Percentiles rank a stretch among this genome's conserved stretches.
Evolutionary conservation across 2,113 vertebrate genomes (phyloP).

Genomic region (Ptilonorhynchus violaceus): DNA sequence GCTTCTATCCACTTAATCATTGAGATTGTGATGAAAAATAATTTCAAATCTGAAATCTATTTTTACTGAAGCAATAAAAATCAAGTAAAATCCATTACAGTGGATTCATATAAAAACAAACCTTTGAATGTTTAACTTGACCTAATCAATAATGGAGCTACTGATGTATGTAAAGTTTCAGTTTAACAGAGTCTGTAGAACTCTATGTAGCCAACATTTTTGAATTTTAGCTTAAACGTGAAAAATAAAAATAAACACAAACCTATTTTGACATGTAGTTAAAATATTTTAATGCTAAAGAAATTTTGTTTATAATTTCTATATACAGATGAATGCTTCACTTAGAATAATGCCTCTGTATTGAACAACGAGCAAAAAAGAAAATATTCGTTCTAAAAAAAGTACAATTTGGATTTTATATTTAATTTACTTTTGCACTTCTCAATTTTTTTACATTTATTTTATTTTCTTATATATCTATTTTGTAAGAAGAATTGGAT

Average conservation of each 20-base stretch:
- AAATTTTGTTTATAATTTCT: not conserved
- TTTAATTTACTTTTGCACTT: not conserved
- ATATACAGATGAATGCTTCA: not conserved
- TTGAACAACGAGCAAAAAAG: not conserved
- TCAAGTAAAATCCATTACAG: not conserved
- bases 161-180: not conserved
- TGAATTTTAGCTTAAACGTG: not conserved
- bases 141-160: not conserved
- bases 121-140: not conserved
- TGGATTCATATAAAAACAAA: not conserved
- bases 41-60: not conserved
- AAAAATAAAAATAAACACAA: not conserved
- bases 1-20: not conserved
- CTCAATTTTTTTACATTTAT: not conserved
- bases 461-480: not conserved
- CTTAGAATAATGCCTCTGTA: not conserved
- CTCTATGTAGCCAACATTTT: not conserved
- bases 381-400: not conserved
- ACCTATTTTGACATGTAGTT: not conserved
- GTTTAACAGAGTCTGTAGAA: not conserved
- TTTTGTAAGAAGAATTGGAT: not conserved
- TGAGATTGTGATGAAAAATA: not conserved
- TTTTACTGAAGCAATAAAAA: not conserved
- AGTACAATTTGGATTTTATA: fast-evolving
- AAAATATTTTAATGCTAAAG: not conserved